phyloP scores from a whole-genome alignment of 2,888 invertebrate species.

The Emmelina monodactyla region DNA sequence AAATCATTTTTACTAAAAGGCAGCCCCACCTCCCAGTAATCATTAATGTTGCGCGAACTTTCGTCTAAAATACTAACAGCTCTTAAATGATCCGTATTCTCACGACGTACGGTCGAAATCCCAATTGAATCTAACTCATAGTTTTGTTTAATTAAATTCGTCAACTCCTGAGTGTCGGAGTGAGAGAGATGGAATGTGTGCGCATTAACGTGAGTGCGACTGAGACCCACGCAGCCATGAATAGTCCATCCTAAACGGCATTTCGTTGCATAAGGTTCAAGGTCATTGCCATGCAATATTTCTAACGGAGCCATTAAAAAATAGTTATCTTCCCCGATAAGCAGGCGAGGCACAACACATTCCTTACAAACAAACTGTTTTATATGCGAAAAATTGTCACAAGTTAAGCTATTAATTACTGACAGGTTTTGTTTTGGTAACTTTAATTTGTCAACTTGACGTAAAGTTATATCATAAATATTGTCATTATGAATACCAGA shows the following conservation, averaged over 20 bases:
- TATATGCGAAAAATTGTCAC: constrained; percentile 9
- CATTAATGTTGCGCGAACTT: constrained; percentile 12
- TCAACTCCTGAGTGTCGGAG: constrained; percentile 10
- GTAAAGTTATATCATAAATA: constrained; percentile 8
- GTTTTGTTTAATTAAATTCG: constrained; percentile 13
- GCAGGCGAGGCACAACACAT: constrained; percentile 14
- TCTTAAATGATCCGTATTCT: constrained; percentile 15
- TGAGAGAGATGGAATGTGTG: constrained; percentile 12
- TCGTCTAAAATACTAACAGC: constrained; percentile 16
- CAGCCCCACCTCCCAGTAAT: constrained; percentile 16
- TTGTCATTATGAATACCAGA: constrained; percentile 5
- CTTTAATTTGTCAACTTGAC: constrained; percentile 11
- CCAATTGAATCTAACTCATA: constrained; percentile 17
- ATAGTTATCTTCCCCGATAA: constrained; percentile 17
- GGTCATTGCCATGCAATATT: constrained; percentile 10
- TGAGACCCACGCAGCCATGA: constrained; percentile 14
- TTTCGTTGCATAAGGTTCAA: constrained; percentile 14
- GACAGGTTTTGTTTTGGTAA: constrained; percentile 14
- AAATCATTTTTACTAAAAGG: constrained; percentile 15
- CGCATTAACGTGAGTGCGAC: constrained; percentile 9
- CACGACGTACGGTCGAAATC: constrained; percentile 14
- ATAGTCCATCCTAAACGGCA: constrained; percentile 15
- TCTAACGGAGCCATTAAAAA: constrained; percentile 13
- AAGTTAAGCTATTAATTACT: constrained; percentile 7
- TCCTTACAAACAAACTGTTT: constrained; percentile 12